These are phyloP conservation scores for Pseudococcus longispinus DNA, from an alignment of 2,888 invertebrate species.

Conservation along the genomic window DNA sequence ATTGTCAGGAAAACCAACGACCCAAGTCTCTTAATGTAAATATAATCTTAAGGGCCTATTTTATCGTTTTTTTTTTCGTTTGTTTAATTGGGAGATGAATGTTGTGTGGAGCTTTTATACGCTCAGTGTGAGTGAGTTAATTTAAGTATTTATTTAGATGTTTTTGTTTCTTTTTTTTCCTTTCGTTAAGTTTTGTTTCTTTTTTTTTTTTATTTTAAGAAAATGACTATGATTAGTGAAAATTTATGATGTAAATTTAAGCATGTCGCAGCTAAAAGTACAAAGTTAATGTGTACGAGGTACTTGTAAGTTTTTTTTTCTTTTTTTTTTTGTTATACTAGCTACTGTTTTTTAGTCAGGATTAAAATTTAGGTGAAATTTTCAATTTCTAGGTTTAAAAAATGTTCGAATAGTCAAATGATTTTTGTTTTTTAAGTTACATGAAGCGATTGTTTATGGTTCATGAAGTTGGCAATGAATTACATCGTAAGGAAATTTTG, in stretches of 20 bases:
- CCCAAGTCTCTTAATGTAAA: constrained; percentile 57
- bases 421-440: constrained; percentile 2
- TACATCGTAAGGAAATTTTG: constrained; percentile 9
- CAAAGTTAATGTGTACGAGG: constrained; percentile 20
- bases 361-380: constrained; percentile 11
- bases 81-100: constrained; percentile 9
- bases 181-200: not conserved
- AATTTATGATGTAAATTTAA: constrained; percentile 36
- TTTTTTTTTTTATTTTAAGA: constrained; percentile 36
- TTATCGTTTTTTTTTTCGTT: constrained; percentile 24
- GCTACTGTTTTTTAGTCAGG: constrained; percentile 27
- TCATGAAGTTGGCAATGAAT: constrained; percentile 4
- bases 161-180: constrained; percentile 20
- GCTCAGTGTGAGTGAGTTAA: constrained; percentile 31
- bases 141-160: constrained; percentile 39
- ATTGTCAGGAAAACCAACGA: constrained; percentile 56
- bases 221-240: constrained; percentile 47
- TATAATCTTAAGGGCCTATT: constrained; percentile 53
- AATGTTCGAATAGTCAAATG: constrained; percentile 41
- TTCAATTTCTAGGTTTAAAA: constrained; percentile 1
- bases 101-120: constrained; percentile 41
- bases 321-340: constrained; percentile 46
- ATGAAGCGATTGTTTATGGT: constrained; percentile 8
- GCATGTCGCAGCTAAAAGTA: constrained; percentile 32
- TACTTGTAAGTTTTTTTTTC: constrained; percentile 15